A percentile compares a stretch with the other conserved stretches of the same genome.
Evolutionary conservation across 2,113 vertebrate species (phyloP).

Genomic region (Leptocoma aspasia): DNA sequence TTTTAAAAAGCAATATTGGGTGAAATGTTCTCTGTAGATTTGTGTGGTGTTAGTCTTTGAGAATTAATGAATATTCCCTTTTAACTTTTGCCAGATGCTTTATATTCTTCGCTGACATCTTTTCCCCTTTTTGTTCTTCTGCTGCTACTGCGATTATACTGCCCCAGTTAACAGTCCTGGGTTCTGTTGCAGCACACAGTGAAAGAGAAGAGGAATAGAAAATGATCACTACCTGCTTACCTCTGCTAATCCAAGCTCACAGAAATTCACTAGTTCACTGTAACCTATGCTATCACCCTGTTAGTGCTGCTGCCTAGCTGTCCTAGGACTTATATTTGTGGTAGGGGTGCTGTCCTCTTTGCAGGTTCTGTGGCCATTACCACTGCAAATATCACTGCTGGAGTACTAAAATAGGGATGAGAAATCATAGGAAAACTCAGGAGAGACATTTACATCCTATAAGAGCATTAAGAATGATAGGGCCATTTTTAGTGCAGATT

Average conservation of each 20-base stretch:
- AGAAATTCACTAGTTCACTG: not conserved
- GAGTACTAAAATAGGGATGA: not conserved
- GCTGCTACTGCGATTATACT: not conserved
- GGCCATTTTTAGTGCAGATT: not conserved
- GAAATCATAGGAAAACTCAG: not conserved
- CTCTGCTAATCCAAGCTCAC: not conserved
- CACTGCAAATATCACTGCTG: not conserved
- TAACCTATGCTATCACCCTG: not conserved
- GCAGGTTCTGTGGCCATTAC: not conserved
- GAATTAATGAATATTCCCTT: not conserved
- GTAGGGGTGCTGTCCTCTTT: not conserved
- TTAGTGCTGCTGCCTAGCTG: not conserved
- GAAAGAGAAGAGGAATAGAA: not conserved
- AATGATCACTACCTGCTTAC: not conserved
- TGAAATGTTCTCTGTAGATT: not conserved
- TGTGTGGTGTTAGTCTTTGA: not conserved
- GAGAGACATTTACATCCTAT: not conserved
- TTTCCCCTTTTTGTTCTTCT: not conserved
- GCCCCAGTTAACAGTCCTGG: not conserved
- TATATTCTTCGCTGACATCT: not conserved
- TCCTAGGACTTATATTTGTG: not conserved
- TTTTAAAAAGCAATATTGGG: not conserved
- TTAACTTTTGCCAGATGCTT: not conserved
- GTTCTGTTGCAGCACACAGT: not conserved
- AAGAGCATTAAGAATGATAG: not conserved